Evolutionary conservation across 2,797 vertebrate genomes (phyloP).

Genomic region (Hydrolagus colliei): DNA sequence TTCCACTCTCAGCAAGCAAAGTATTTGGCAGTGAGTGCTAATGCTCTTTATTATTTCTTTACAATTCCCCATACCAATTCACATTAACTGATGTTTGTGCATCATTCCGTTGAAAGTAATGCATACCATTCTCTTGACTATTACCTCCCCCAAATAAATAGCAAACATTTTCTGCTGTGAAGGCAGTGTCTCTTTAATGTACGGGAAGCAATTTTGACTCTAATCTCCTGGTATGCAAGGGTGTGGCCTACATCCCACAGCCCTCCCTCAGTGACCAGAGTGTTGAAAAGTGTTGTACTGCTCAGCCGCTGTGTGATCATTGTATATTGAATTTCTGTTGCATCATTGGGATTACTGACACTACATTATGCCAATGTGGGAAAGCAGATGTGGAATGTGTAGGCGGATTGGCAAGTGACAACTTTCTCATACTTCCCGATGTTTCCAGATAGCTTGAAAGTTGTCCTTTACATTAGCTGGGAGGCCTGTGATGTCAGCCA

Average conservation of each 20-base stretch:
- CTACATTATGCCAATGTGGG: background rate
- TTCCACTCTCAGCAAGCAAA: too few relatives aligned
- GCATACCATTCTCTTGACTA: too few relatives aligned
- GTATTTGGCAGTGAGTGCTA: too few relatives aligned
- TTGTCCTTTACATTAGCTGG: background rate
- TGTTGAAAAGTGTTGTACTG: background rate
- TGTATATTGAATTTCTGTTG: background rate
- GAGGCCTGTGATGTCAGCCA: background rate
- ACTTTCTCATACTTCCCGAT: background rate
- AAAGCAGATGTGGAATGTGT: conserved; percentile 24
- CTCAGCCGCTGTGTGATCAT: background rate
- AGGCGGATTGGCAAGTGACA: background rate
- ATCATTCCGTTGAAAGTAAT: too few relatives aligned
- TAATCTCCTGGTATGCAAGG: background rate
- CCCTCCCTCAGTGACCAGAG: background rate
- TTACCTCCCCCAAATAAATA: background rate
- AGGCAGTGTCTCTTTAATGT: background rate
- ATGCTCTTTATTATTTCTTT: too few relatives aligned
- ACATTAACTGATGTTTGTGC: too few relatives aligned
- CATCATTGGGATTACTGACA: background rate
- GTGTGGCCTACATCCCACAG: background rate
- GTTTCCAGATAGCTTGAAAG: background rate
- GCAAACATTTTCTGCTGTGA: background rate
- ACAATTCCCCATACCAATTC: too few relatives aligned
- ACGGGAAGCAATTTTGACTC: background rate